These are phyloP conservation scores for Meloidogyne exigua DNA, from an alignment of 1,140 invertebrate species.

Conservation along the genomic window DNA sequence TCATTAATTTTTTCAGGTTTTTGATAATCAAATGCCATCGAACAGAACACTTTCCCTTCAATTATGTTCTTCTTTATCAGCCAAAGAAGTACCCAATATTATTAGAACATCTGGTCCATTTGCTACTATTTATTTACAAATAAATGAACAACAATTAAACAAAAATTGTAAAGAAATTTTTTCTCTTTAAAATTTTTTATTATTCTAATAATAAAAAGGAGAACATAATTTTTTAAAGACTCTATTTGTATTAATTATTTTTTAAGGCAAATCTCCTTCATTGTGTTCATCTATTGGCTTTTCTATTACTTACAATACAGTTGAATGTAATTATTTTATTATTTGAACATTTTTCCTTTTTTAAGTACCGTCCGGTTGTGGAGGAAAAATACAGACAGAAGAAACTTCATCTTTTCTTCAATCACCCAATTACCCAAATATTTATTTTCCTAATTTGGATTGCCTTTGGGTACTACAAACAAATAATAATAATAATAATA, in stretches of 20 bases:
- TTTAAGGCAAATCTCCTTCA: background rate
- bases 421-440: constrained; percentile 58
- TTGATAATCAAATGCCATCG: constrained; percentile 22
- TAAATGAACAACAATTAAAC: background rate
- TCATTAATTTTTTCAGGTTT: constrained; percentile 20
- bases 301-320: constrained; percentile 62
- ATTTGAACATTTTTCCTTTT: background rate
- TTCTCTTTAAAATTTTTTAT: background rate
- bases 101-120: constrained; percentile 33
- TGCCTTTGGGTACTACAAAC: constrained; percentile 64
- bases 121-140: constrained; percentile 32
- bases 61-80: constrained; percentile 10
- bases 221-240: no score
- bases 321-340: constrained; percentile 62
- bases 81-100: constrained; percentile 7
- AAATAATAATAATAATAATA: constrained; percentile 1
- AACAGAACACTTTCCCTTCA: constrained; percentile 32
- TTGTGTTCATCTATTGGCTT: constrained; percentile 48
- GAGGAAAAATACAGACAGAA: constrained; percentile 41
- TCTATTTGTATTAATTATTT: constrained; percentile 9
- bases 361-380: constrained; percentile 59
- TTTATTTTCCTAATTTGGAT: constrained; percentile 58
- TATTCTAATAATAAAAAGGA: no score
- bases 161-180: constrained; percentile 1
- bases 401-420: constrained; percentile 45